phyloP scores from a whole-genome alignment of 37 sponge, comb jelly and placozoan species.

The Spongilla lacustris region DNA sequence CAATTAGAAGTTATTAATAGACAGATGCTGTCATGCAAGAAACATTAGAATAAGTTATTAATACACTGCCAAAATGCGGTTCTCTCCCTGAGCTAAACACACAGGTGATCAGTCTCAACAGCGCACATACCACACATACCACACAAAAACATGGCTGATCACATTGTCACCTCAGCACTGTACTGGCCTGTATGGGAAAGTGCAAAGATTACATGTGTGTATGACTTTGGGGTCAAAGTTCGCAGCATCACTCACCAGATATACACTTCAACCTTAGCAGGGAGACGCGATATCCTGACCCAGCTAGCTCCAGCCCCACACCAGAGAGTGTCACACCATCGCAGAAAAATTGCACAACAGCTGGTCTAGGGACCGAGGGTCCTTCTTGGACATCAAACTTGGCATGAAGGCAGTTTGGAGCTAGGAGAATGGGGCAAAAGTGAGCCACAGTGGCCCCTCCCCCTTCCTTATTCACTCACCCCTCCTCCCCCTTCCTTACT shows the following conservation, averaged over 20 bases:
- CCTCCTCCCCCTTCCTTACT: not conserved
- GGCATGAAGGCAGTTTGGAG: constrained; percentile 30
- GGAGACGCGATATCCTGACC: constrained; percentile 43
- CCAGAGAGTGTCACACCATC: constrained; percentile 72
- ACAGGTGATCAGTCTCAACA: not conserved
- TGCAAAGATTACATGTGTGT: too few relatives aligned
- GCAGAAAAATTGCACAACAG: constrained; percentile 39
- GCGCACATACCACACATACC: not conserved
- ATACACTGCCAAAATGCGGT: not conserved
- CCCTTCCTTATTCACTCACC: too few relatives aligned
- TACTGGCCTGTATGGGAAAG: constrained; percentile 39
- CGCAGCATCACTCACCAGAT: constrained; percentile 45
- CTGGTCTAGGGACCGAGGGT: constrained; percentile 42
- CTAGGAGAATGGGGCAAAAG: not conserved
- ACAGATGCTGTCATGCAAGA: too few relatives aligned
- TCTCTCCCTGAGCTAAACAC: not conserved
- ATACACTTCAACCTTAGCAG: constrained; percentile 48
- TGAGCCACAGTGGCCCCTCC: not conserved
- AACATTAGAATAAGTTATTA: too few relatives aligned
- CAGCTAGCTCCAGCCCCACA: constrained; percentile 22
- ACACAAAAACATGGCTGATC: not conserved
- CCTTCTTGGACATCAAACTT: constrained; percentile 69
- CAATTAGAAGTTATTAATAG: too few relatives aligned
- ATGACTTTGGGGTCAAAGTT: not conserved
- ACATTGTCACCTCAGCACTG: constrained; percentile 10